Conservation (phyloP, 2,888 invertebrate genomes). For the Hypomecis atomaria region DNA sequence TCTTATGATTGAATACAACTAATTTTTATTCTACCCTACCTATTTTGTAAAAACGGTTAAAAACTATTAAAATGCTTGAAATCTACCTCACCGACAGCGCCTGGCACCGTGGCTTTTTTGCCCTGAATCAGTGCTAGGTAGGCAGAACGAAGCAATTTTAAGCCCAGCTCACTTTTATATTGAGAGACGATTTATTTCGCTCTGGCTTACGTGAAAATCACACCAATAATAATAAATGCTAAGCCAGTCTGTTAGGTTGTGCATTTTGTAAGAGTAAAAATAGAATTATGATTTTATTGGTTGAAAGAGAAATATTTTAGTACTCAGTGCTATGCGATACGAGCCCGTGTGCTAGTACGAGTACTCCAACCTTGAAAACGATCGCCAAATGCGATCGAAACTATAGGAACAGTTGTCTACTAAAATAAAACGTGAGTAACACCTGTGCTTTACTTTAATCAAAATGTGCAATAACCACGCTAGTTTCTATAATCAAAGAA, state of each 20-base stretch:
- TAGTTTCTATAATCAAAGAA: no score
- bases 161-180: conserved; percentile 53
- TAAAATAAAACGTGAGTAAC: no score
- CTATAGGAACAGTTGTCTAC: no score
- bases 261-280: background rate
- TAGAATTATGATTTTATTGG: no score
- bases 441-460: no score
- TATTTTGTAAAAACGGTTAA: background rate
- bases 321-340: no score
- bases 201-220: conserved; percentile 45
- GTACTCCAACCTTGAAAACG: no score
- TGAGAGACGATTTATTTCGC: conserved; percentile 53
- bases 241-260: background rate
- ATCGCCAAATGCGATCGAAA: no score
- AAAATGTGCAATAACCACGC: no score
- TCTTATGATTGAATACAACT: no score
- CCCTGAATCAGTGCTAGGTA: conserved; percentile 52
- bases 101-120: conserved; percentile 45
- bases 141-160: conserved; percentile 60
- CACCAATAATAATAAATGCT: background rate
- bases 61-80: conserved; percentile 4
- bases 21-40: background rate
- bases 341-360: no score
- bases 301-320: no score
- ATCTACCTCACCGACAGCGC: conserved; percentile 17